phyloP scores from a whole-genome alignment of 30 jellyfish, hydroid and myxozoan species.

The Aurelia coerulea region DNA sequence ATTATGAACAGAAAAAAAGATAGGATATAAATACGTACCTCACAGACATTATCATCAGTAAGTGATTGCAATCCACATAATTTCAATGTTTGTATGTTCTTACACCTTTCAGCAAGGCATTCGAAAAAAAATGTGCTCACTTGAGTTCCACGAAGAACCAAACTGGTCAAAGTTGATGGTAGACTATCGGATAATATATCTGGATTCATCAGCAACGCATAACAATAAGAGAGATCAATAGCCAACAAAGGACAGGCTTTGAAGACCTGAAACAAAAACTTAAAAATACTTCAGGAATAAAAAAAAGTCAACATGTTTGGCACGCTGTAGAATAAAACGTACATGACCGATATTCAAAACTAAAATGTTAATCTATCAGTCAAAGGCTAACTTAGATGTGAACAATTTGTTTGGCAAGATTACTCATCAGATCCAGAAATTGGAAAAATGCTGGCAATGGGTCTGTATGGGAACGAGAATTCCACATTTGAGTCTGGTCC shows the following conservation, averaged over 20 bases:
- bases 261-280: conserved; percentile 30
- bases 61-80: conserved; percentile 63
- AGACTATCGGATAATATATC: conserved; percentile 43
- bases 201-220: conserved; percentile 39
- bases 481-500: no score
- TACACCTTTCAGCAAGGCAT: conserved; percentile 29
- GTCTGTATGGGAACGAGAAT: no score
- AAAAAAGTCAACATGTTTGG: no score
- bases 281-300: no score
- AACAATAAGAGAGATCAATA: conserved; percentile 59
- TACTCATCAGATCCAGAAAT: no score
- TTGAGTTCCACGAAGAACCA: conserved; percentile 75
- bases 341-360: background rate
- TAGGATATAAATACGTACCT: conserved; percentile 20
- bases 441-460: background rate
- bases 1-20: no score
- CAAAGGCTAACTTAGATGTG: no score
- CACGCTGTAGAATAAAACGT: no score
- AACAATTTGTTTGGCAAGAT: no score
- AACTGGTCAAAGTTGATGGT: conserved; percentile 36
- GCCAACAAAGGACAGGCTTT: conserved; percentile 50
- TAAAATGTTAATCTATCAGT: background rate
- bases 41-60: conserved; percentile 43
- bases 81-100: conserved; percentile 26
- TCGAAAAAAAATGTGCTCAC: conserved; percentile 17